Evolutionary conservation across 2,797 vertebrate species (phyloP).

Genomic region (Borostomias antarcticus): DNA sequence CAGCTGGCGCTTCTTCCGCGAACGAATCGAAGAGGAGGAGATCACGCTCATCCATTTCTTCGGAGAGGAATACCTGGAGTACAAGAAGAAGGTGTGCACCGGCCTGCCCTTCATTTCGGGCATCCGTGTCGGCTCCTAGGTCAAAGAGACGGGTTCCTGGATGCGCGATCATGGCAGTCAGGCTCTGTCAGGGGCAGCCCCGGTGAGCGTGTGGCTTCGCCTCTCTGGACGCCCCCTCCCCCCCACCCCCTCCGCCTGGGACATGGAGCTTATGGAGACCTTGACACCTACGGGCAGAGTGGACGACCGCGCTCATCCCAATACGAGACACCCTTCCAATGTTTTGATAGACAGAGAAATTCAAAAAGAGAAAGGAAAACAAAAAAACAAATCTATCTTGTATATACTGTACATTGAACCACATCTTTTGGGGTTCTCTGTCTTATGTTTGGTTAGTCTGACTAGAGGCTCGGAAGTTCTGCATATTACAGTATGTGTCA

Average conservation of each 20-base stretch:
- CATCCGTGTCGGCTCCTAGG: conserved; percentile 84
- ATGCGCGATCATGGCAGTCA: conserved; percentile 50
- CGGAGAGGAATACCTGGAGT: conserved; percentile 92
- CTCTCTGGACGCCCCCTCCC: conserved; percentile 40
- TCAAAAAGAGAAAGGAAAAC: conserved; percentile 15
- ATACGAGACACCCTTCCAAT: conserved; percentile 44
- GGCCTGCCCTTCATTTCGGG: conserved; percentile 96
- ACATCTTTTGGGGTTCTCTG: neutral
- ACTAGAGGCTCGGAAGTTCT: neutral
- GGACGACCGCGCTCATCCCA: conserved; percentile 53
- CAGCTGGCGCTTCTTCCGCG: conserved; percentile 96
- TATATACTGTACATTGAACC: conserved; percentile 10
- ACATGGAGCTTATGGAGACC: conserved; percentile 50
- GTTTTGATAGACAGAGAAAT: neutral
- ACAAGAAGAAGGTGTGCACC: conserved; percentile 89
- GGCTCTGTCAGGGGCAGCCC: conserved; percentile 57
- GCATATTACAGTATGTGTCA: neutral
- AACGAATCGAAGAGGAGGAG: conserved; percentile 95
- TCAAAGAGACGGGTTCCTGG: conserved; percentile 17
- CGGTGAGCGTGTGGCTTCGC: conserved; percentile 40
- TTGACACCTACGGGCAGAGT: conserved; percentile 27
- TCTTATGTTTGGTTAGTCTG: conserved; percentile 7
- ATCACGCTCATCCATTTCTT: conserved; percentile 94
- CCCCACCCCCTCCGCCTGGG: conserved; percentile 42
- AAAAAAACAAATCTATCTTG: conserved; percentile 33